phyloP scores from a whole-genome alignment of 1,140 invertebrate genomes.

The Procambarus clarkii region DNA sequence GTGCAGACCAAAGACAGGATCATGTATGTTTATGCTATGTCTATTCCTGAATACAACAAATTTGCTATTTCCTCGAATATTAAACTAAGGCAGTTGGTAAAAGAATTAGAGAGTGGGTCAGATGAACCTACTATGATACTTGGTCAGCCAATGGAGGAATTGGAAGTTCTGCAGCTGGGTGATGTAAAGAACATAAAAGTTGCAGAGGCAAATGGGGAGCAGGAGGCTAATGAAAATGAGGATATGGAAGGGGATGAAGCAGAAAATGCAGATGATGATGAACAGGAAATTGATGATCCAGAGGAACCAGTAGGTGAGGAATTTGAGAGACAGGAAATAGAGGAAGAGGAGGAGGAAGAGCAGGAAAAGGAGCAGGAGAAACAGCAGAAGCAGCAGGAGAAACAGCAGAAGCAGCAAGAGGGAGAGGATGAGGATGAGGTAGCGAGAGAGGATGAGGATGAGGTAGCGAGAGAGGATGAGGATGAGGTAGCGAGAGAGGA shows the following conservation, averaged over 20 bases:
- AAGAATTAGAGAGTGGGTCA: slow-evolving; percentile 62
- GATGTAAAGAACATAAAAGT: slow-evolving; percentile 29
- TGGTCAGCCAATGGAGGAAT: slow-evolving; percentile 21
- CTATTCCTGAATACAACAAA: slow-evolving; percentile 72
- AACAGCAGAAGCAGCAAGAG: slow-evolving; percentile 31
- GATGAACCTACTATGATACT: slow-evolving; percentile 52
- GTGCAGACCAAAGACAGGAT: slow-evolving; percentile 72
- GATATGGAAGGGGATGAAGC: slow-evolving; percentile 30
- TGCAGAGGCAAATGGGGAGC: slow-evolving; percentile 20
- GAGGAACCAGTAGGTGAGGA: slow-evolving; percentile 4
- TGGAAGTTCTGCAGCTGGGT: slow-evolving; percentile 36
- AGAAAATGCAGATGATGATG: slow-evolving; percentile 30
- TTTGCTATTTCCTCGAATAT: slow-evolving; percentile 71
- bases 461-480: not conserved
- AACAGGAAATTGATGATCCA: slow-evolving; percentile 24
- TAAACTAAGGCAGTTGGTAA: slow-evolving; percentile 70
- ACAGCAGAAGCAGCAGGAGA: not conserved
- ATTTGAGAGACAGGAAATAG: slow-evolving; percentile 1
- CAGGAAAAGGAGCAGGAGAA: not conserved
- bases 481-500: not conserved
- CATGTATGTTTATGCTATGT: slow-evolving; percentile 72
- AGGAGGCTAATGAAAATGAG: slow-evolving; percentile 32
- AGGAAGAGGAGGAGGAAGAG: not conserved
- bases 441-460: too few relatives aligned
- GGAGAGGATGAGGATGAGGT: slow-evolving; percentile 43